Conservation (phyloP, 1,140 invertebrate species). For the Metopolophium dirhodum region DNA sequence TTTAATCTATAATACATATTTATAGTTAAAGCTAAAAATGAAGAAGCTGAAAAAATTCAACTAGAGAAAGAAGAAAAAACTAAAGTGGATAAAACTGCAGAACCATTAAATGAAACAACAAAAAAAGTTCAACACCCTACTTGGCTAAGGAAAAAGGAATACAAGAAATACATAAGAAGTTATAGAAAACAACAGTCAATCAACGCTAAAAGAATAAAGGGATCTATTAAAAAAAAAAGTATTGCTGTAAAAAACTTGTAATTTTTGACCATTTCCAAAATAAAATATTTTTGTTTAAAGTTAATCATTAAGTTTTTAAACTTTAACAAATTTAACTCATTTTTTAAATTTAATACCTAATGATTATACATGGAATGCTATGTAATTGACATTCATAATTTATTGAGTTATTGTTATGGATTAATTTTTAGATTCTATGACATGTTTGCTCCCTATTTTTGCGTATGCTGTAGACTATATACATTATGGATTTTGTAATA, state of each 20-base stretch:
- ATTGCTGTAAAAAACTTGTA: background rate
- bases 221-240: slow-evolving; percentile 32
- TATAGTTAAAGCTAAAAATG: slow-evolving; percentile 39
- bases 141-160: slow-evolving; percentile 53
- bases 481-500: too few species aligned
- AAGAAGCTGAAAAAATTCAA: slow-evolving; percentile 49
- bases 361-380: background rate
- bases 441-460: too few species aligned
- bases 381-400: background rate
- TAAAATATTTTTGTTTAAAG: background rate
- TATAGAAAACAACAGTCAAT: slow-evolving; percentile 42
- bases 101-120: background rate
- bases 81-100: background rate
- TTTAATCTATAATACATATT: background rate
- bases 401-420: background rate
- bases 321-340: background rate
- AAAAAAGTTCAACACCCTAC: slow-evolving; percentile 51
- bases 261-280: background rate
- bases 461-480: too few species aligned
- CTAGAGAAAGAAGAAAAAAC: slow-evolving; percentile 7
- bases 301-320: background rate
- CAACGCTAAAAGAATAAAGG: slow-evolving; percentile 38
- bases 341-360: too few species aligned
- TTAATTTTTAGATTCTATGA: too few species aligned
- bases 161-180: slow-evolving; percentile 47